Evolutionary conservation across 2,797 vertebrate species (phyloP).

Genomic region (Neostethus bicornis): DNA sequence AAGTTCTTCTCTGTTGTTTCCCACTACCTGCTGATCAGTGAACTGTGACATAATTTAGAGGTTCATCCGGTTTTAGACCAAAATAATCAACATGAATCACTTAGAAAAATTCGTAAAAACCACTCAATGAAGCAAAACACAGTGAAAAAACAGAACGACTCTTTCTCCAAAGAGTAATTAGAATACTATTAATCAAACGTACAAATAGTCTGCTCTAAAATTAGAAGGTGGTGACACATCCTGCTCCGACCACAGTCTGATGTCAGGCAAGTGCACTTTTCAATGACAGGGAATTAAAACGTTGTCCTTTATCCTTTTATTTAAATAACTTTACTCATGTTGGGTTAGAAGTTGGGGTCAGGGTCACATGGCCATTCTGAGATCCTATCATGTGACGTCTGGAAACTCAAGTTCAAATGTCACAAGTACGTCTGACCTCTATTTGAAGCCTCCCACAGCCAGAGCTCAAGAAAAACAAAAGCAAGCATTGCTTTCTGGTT

Average conservation of each 20-base stretch:
- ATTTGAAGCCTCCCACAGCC: not conserved
- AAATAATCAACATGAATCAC: not conserved
- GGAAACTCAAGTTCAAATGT: slow-evolving; percentile 1
- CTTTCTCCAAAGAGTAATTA: not conserved
- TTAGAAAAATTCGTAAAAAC: not conserved
- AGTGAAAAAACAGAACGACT: not conserved
- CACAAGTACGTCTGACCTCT: not conserved
- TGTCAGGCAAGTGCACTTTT: not conserved
- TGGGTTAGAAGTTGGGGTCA: not conserved
- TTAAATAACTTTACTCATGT: slow-evolving; percentile 6
- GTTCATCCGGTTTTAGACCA: not conserved
- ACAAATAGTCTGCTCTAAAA: not conserved
- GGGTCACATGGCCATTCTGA: slow-evolving; percentile 16
- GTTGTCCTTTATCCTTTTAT: not conserved
- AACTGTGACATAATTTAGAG: not conserved
- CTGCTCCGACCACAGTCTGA: slow-evolving; percentile 10
- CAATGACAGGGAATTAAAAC: slow-evolving; percentile 12
- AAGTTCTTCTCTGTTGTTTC: not conserved
- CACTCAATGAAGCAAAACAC: not conserved
- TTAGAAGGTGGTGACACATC: slow-evolving; percentile 8
- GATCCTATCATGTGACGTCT: slow-evolving; percentile 2
- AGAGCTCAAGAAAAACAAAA: not conserved
- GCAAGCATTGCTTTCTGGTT: not conserved
- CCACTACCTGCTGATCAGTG: not conserved
- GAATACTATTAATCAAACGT: not conserved